Evolutionary conservation across 2,113 vertebrate species (phyloP), one percentile per base, ranked within the genome.

Genomic region (Cheilinus undulatus): DNA sequence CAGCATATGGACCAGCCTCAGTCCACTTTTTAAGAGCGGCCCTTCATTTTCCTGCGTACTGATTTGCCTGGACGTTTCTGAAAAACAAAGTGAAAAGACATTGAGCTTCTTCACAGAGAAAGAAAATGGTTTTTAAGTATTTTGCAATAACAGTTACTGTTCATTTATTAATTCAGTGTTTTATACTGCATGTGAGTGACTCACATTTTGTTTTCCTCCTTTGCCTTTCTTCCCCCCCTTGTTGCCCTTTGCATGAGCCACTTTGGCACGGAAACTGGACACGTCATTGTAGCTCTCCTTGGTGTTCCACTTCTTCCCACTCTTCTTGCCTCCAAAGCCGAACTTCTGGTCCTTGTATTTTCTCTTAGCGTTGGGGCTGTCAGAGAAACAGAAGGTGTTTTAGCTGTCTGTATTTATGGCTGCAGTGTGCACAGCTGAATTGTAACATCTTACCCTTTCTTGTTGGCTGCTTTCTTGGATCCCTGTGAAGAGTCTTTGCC

Each of bases 281-380:
- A 98, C 92, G 0, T 99, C 98, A 14, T 98, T 93, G 56, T 91
- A 84, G 86, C 98, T 99, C 32, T 99, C 98, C 54, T 95, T 96
- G 15, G 96, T 99, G 86, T 99, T 99, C 97, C 96, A 95, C 80
- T 99, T 99, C 27, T 90, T 95, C 6, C 97, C 96, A 24, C 96
- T 97, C 85, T 99, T 99, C 92, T 95, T 99, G 7, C 98, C 98
- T 12, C 98, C 98, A 76, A 97, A 99, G 60, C 98, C 98, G 88
- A 99, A 99, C 84, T 92, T 97, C 84, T 98, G 93, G 76, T 99
- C 96, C 89, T 99, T 99, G 86, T 92, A 98, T 43, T 96, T 95
- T 69, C 95, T 95, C 91, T 98, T 99, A 14, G 96, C 88, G 51
- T 81, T 99, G 26, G 95, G 91, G 28, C 97, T 99, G 84, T 56